Base-by-base conservation (phyloP, 2,113 vertebrate species). In the Xenopus laevis region DNA sequence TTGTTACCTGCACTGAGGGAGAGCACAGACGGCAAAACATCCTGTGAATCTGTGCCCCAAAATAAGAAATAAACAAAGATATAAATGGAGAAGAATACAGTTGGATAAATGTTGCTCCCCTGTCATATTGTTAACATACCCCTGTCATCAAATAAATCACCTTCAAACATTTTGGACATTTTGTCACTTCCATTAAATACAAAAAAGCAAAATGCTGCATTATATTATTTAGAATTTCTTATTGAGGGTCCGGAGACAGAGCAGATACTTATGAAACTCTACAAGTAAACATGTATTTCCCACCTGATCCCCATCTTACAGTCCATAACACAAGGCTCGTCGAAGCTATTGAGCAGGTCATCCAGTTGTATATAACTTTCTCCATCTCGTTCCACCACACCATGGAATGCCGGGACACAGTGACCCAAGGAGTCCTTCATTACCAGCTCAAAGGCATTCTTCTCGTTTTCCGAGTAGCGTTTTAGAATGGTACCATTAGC, bases 271-370 rank as follows among this genome's bases (percentile, higher is more conserved):
- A 53, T 20, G 17, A 46, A n/a, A 61, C 15, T 1, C 13, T 59
- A 65, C 18, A 45, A 9, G 5, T 13, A 4, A 50, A 50, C 5
- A n/a, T 13, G 53, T 60, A 58, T 23, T 65, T 50, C 79, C 68
- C 80, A 98, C 96, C 96, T 96, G 82, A 96, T 86, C 7, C 97
- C 97, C 93, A 99, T 99, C 83, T 99, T 99, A 89, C 96, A 98
- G 88, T 99, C 97, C 85, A 99, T 98, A 73, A 99, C 96, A 46
- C 92, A 96, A 16, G 97, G 96, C 16, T 89, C 93, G 44, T 96
- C 91, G 79, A 98, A 98, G 80, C 86, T 88, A 13, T 86, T 87
- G 13, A 99, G 91, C 81, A 99, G 87, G 86, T 99, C 97, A 65
- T 92, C 93, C 86, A 99, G 84, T 75, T 94, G 95, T 70, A 99